Conservation (phyloP, 2,888 invertebrate genomes). For the Oeneis ivallda region DNA sequence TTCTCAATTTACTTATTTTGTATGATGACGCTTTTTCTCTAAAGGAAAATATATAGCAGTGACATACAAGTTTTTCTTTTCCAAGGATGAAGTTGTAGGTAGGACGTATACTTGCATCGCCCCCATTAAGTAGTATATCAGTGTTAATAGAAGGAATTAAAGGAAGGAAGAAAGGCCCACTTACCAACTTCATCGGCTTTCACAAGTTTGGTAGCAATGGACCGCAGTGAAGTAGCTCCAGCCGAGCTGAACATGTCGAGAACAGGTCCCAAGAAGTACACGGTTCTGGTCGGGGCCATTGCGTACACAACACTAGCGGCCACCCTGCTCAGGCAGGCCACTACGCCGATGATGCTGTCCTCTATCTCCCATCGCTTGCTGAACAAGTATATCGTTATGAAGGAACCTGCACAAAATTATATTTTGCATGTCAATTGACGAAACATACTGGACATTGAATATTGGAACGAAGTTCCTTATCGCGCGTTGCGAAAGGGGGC, state of each 20-base stretch:
- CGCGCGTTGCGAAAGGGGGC: too few species aligned
- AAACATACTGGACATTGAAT: too few species aligned
- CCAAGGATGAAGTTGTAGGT: too few species aligned
- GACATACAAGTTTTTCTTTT: too few species aligned
- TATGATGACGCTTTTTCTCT: too few species aligned
- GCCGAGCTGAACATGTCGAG: slow-evolving; percentile 82
- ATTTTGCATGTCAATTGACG: too few species aligned
- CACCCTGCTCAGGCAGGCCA: slow-evolving; percentile 78
- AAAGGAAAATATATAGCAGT: too few species aligned
- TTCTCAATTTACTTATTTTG: too few species aligned
- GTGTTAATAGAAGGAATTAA: too few species aligned
- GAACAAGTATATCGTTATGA: slow-evolving; percentile 78
- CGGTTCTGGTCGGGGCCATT: slow-evolving; percentile 66
- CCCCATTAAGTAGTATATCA: too few species aligned
- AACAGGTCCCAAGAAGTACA: slow-evolving; percentile 78
- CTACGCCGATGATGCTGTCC: slow-evolving; percentile 74
- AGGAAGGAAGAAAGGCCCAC: slow-evolving; percentile 38
- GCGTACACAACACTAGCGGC: slow-evolving; percentile 77
- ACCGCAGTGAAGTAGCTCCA: slow-evolving; percentile 79
- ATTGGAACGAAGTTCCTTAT: too few species aligned
- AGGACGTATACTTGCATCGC: too few species aligned
- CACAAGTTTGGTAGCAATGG: slow-evolving; percentile 81
- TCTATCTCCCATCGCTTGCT: slow-evolving; percentile 76
- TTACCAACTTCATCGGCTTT: slow-evolving; percentile 80
- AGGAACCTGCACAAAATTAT: slow-evolving; percentile 63